Base-by-base conservation (phyloP, 2,113 vertebrate genomes). In the Ameiurus melas region DNA sequence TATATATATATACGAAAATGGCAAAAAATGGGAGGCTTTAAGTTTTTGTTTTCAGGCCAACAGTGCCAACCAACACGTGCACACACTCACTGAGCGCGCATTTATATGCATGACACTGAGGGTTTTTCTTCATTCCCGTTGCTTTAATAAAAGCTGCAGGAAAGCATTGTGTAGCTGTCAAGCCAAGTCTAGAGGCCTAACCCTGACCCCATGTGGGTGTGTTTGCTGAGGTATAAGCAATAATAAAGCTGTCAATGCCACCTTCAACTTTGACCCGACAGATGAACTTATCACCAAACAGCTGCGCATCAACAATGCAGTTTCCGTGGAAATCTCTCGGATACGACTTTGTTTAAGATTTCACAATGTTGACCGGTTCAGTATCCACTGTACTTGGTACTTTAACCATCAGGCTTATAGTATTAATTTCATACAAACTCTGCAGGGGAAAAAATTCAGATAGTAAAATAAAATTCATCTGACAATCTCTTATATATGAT, bases 161-260 rank as follows among this genome's bases (percentile, higher is more conserved):
- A 70, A 25, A 57, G 58, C 89, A 89, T 91, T 91, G 88, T 91
- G 55, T 13, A 89, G 73, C 86, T 88, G 88, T 91, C 91, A 90
- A 82, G 20, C n/a, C 5, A 17, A 79, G 84, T 84, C 88, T 89
- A 75, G 77, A 88, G 82, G 86, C 86, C 91, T 87, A 43, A 84
- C 90, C 91, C 90, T 87, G 85, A 87, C 81, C 82, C 85, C 39
- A 64, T 80, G 47, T 87, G 85, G 77, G 71, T 57, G 73, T 84
- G 89, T 30, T 57, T 53, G 33, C 19, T 83, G 70, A 4, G 87
- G 87, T 58, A 25, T 64, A 62, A 36, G 60, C 75, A 88, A 85
- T 85, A 85, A 88, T 88, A 85, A 80, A 88, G 87, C 87, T 88
- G 87, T 88, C 87, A 85, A 85, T 88, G 83, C 83, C 87, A 88